Conservation (phyloP, 2,797 vertebrate genomes). For the Pangasius sanitwongsei region DNA sequence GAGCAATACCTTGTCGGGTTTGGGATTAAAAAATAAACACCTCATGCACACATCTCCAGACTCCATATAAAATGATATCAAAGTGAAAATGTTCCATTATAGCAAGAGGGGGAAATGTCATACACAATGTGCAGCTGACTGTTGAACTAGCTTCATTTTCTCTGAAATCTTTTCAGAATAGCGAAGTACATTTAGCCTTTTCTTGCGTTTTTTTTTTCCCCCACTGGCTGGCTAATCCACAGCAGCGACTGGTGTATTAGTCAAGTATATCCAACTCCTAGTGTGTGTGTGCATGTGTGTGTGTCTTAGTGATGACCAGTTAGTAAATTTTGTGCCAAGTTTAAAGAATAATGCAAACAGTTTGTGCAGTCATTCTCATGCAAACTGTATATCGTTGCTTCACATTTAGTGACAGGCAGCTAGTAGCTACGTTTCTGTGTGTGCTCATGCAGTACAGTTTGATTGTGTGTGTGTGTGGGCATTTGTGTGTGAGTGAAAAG, state of each 20-base stretch:
- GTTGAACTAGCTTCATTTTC: background rate
- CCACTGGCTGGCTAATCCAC: background rate
- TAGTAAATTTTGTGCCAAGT: background rate
- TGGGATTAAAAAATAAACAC: background rate
- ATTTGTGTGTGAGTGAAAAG: conserved; percentile 5
- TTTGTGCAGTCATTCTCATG: background rate
- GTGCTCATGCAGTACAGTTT: background rate
- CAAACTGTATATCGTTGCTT: background rate
- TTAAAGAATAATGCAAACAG: background rate
- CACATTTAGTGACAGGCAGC: background rate
- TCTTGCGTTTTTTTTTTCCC: background rate
- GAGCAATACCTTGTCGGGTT: background rate
- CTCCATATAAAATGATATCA: background rate
- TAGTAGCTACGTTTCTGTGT: background rate
- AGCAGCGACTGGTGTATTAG: background rate
- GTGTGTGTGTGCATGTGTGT: background rate
- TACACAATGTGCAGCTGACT: background rate
- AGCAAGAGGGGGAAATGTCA: background rate
- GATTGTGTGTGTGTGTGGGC: background rate
- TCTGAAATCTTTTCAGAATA: background rate
- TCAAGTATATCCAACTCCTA: background rate
- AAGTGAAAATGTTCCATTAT: background rate
- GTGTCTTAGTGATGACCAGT: background rate
- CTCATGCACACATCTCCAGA: background rate
- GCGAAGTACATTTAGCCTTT: background rate